Conservation (phyloP, 92 coral and sea anemone genomes). For the Zoanthus solanderi region DNA sequence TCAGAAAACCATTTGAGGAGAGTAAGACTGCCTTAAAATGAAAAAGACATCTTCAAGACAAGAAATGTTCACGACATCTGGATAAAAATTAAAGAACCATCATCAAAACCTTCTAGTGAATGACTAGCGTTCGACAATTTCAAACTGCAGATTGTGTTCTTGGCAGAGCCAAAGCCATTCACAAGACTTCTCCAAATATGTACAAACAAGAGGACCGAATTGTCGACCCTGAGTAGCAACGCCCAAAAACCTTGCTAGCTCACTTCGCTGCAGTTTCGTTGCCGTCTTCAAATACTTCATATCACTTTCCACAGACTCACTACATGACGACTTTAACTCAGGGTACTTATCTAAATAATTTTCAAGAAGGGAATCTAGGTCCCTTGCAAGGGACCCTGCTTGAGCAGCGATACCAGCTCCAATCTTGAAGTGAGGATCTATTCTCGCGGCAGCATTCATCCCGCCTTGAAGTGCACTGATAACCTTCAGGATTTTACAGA, state of each 20-base stretch:
- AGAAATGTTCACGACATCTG: not conserved
- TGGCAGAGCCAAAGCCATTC: slow-evolving; percentile 45
- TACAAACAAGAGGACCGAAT: slow-evolving; percentile 36
- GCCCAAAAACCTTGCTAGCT: slow-evolving; percentile 26
- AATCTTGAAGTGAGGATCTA: slow-evolving; percentile 2
- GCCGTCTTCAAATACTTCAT: slow-evolving; percentile 38
- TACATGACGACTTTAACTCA: slow-evolving; percentile 18
- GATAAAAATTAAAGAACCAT: not conserved
- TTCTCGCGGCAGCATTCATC: not conserved
- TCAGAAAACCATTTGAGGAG: no score
- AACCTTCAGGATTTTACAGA: slow-evolving; percentile 22
- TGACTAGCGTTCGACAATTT: slow-evolving; percentile 9
- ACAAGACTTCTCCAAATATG: slow-evolving; percentile 15
- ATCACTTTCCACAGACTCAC: slow-evolving; percentile 6
- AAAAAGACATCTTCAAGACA: no score
- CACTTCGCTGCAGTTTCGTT: slow-evolving; percentile 40
- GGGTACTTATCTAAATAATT: slow-evolving; percentile 37
- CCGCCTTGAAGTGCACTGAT: slow-evolving; percentile 29
- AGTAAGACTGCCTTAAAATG: no score
- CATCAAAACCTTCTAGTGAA: not conserved
- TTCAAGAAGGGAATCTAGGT: slow-evolving; percentile 29
- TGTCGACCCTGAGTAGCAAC: slow-evolving; percentile 23
- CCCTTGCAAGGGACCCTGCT: slow-evolving; percentile 18
- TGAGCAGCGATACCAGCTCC: slow-evolving; percentile 23
- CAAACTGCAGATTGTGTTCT: slow-evolving; percentile 37